phyloP scores from a whole-genome alignment of 2,797 vertebrate genomes.

The Cyclura pinguis region DNA sequence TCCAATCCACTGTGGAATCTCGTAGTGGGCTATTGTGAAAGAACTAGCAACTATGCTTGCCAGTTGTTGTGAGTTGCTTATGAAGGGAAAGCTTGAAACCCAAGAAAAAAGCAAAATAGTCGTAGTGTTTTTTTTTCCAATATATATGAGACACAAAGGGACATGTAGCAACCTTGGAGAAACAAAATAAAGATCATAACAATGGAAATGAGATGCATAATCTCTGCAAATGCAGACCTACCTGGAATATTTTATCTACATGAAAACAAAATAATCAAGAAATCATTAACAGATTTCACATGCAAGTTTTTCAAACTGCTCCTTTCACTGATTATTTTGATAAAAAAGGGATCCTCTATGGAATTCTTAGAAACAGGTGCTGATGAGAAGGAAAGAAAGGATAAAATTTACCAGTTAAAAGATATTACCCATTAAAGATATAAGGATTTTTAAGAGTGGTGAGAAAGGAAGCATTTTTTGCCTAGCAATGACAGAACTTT shows the following conservation, averaged over 20 bases:
- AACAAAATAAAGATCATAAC: not conserved
- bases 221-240: not conserved
- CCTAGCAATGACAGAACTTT: not conserved
- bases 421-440: not conserved
- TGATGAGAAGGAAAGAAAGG: not conserved
- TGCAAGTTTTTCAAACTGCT: not conserved
- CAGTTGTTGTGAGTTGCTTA: not conserved
- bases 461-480: not conserved
- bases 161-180: not conserved
- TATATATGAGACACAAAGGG: not conserved
- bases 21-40: not conserved
- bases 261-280: not conserved
- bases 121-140: not conserved
- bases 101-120: not conserved
- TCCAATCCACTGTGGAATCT: not conserved
- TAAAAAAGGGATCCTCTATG: too few relatives aligned
- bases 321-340: not conserved
- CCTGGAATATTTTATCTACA: not conserved
- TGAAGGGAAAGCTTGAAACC: slow-evolving; percentile 16
- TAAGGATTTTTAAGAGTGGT: not conserved
- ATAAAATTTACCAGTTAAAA: not conserved
- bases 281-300: not conserved
- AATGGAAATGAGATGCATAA: not conserved
- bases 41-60: not conserved
- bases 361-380: not conserved